phyloP scores from a whole-genome alignment of 2,113 vertebrate genomes.

The Notiomystis cincta region DNA sequence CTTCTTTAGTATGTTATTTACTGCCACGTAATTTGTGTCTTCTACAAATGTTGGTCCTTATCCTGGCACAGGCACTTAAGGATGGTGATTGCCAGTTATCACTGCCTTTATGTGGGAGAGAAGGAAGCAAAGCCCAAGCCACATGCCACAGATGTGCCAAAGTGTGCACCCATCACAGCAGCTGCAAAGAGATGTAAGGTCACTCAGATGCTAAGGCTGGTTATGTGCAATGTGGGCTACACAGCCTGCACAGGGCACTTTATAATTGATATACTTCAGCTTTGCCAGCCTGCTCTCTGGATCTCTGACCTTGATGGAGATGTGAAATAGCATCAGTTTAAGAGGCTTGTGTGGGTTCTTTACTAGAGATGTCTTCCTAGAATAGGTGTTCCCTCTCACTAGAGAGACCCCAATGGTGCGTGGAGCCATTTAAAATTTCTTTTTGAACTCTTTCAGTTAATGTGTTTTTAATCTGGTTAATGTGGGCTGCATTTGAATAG shows the following conservation, averaged over 20 bases:
- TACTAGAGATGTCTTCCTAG: neutral
- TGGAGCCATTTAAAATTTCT: slow-evolving; percentile 5
- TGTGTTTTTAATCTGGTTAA: slow-evolving; percentile 32
- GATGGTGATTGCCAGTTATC: neutral
- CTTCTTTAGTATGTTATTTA: neutral
- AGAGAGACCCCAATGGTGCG: neutral
- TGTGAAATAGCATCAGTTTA: neutral
- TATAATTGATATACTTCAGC: neutral
- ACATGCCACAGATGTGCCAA: neutral
- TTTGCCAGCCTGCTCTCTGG: neutral
- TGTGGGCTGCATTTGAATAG: slow-evolving; percentile 16
- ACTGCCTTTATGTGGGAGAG: neutral
- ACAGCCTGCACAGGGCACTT: neutral
- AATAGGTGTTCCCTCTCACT: neutral
- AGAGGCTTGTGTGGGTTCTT: neutral
- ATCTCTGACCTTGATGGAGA: neutral
- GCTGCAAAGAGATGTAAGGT: neutral
- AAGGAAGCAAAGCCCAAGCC: neutral
- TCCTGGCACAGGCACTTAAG: neutral
- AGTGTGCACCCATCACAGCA: neutral
- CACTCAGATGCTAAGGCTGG: neutral
- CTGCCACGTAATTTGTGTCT: neutral
- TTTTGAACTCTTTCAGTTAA: slow-evolving; percentile 29
- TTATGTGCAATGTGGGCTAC: neutral
- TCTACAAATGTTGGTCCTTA: neutral